Base-by-base conservation (phyloP, 2,888 invertebrate genomes). In the Gymnoscelis rufifasciata region DNA sequence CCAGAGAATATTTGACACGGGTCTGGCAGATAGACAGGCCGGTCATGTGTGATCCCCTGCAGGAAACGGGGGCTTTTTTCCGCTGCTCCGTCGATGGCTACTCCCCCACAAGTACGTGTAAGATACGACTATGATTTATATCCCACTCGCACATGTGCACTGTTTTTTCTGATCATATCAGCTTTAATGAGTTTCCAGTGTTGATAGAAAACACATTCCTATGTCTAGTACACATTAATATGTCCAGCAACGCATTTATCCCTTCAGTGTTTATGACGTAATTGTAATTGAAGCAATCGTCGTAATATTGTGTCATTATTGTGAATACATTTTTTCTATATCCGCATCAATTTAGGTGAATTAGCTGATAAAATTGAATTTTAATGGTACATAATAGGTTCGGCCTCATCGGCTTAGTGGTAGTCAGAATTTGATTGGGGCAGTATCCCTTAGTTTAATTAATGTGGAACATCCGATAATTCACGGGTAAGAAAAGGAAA, bases 1-100 rank as follows among this genome's bases (percentile, higher is more conserved):
- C 82, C 83, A 87, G 86, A 87, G 88, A 83, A 87, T 88, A 88
- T 88, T 88, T 88, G 88, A 88, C 87, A 88, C 83, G 88, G 88
- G 88, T 88, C 87, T 86, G 88, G 88, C 88, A 87, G 88, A 88
- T 87, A 87, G 88, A 88, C 88, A 87, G 84, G 76, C 83, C 86
- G 86, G 88, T 87, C 88, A 87, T 88, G 88, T 88, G 88, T 88
- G 88, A 87, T 87, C 84, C 83, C 81, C 78, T 74, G 77, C 83
- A 83, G 86, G 84, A 86, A 88, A 78, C 77, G 78, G 78, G 83
- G 77, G 73, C 72, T 88, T 88, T 87, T 87, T 87, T 83, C 83
- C 83, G 73, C 71, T 77, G 73, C 72, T 78, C 73, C 79, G 79
- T 84, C 83, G 81, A 83, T 78, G 72, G 77, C 78, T 80, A 77